Percentiles rank a stretch among this genome's conserved stretches.
phyloP scores from a whole-genome alignment of 2,113 vertebrate genomes.

The Geococcyx californianus region DNA sequence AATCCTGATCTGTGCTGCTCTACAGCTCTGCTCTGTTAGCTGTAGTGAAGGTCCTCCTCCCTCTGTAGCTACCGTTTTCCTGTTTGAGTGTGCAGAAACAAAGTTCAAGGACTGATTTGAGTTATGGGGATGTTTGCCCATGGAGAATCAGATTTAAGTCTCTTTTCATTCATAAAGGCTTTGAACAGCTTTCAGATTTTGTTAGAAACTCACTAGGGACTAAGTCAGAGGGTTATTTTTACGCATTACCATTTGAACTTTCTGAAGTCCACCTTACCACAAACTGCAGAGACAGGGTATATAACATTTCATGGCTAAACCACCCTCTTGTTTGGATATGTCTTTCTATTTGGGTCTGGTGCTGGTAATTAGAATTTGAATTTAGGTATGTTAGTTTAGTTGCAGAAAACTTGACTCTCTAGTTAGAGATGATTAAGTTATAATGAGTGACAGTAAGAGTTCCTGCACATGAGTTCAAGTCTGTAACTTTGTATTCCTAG shows the following conservation, averaged over 20 bases:
- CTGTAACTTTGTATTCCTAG: neutral
- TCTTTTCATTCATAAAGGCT: neutral
- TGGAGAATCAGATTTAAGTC: neutral
- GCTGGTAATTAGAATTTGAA: neutral
- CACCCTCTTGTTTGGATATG: neutral
- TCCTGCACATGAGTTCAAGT: neutral
- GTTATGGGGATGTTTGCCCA: neutral
- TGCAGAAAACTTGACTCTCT: neutral
- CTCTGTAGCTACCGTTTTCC: rapidly evolving
- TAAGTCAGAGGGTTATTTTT: neutral
- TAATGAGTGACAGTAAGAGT: neutral
- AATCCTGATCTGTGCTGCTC: neutral
- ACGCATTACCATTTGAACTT: neutral
- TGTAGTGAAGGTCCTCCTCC: neutral
- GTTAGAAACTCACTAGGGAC: neutral
- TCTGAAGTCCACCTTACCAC: neutral
- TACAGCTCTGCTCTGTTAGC: neutral
- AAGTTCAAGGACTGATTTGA: neutral
- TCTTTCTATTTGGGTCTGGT: neutral
- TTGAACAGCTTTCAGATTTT: neutral
- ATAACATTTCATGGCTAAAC: neutral
- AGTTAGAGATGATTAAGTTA: neutral
- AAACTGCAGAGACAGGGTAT: neutral
- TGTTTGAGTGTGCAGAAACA: neutral
- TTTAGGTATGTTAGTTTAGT: neutral